These are phyloP conservation scores for Venustoraphidia nigricollis DNA, from an alignment of 2,888 invertebrate species.

Conservation along the genomic window DNA sequence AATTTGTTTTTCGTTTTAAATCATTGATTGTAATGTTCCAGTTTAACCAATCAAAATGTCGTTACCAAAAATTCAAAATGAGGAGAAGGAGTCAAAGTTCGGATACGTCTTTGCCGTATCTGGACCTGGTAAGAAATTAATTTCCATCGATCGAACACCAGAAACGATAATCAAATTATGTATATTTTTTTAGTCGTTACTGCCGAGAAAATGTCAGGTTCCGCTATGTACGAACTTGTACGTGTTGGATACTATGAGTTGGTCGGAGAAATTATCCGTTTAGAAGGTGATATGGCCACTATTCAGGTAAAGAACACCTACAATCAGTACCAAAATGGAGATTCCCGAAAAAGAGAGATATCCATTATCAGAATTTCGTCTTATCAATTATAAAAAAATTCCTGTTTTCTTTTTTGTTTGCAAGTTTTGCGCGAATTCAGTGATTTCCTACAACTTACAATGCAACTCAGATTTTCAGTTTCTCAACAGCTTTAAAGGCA, in stretches of 20 bases:
- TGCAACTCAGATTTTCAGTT: too few relatives aligned
- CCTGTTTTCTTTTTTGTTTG: too few relatives aligned
- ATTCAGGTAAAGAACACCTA: constrained; percentile 66
- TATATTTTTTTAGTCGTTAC: constrained; percentile 68
- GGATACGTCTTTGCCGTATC: constrained; percentile 97
- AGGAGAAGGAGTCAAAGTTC: constrained; percentile 74
- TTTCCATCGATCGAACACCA: constrained; percentile 1
- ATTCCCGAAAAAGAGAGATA: too few relatives aligned
- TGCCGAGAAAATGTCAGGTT: constrained; percentile 97
- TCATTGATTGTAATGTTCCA: too few relatives aligned
- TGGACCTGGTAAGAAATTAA: constrained; percentile 68
- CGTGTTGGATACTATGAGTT: constrained; percentile 96
- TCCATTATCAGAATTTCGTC: too few relatives aligned
- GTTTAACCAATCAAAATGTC: constrained; percentile 38
- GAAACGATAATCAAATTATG: constrained; percentile 2
- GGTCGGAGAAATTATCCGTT: constrained; percentile 98
- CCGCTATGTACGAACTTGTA: constrained; percentile 99
- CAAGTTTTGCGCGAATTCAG: neutral
- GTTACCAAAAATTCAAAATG: constrained; percentile 61
- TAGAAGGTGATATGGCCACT: constrained; percentile 99
- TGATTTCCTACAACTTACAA: too few relatives aligned
- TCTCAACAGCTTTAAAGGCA: too few relatives aligned
- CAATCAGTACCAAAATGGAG: too few relatives aligned
- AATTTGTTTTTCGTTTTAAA: neutral
- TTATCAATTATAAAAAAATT: too few relatives aligned